Evolutionary conservation across 2,797 vertebrate genomes (phyloP).

Genomic region (Neosilurus hyrtlii): DNA sequence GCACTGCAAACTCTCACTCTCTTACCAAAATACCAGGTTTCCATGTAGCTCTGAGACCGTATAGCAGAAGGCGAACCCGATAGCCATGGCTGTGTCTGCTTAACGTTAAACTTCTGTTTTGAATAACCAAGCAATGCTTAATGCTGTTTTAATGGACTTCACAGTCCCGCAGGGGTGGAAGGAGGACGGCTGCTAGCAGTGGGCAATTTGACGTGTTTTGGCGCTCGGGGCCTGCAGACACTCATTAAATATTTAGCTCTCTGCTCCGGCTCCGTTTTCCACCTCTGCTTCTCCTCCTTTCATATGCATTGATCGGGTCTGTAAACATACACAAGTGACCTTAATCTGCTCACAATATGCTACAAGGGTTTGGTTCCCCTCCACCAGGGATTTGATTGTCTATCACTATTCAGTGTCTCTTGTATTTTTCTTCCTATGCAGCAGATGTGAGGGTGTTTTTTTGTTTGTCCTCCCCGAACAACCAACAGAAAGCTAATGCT

Average conservation of each 20-base stretch:
- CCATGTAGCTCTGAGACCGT: slow-evolving; percentile 18
- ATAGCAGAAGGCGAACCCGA: slow-evolving; percentile 37
- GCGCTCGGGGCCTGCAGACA: slow-evolving; percentile 67
- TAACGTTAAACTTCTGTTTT: slow-evolving; percentile 55
- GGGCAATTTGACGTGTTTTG: slow-evolving; percentile 54
- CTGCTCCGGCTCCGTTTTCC: slow-evolving; percentile 59
- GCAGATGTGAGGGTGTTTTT: neutral
- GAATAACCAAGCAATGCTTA: slow-evolving; percentile 57
- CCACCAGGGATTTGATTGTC: slow-evolving; percentile 30
- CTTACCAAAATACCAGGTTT: slow-evolving; percentile 35
- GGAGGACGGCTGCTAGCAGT: slow-evolving; percentile 45
- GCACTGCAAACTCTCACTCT: slow-evolving; percentile 54
- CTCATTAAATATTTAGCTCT: slow-evolving; percentile 77
- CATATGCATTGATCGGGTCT: slow-evolving; percentile 60
- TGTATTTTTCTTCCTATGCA: neutral
- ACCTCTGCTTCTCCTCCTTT: slow-evolving; percentile 51
- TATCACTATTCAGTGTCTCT: neutral
- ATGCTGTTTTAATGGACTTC: slow-evolving; percentile 58
- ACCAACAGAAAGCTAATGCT: neutral
- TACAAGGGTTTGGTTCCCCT: slow-evolving; percentile 39
- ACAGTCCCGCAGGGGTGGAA: slow-evolving; percentile 47
- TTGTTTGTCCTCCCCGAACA: too few relatives aligned
- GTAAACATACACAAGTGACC: slow-evolving; percentile 66
- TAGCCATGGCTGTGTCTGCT: slow-evolving; percentile 40
- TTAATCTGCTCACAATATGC: slow-evolving; percentile 57